These are phyloP conservation scores for Lasioglossum leucozonium DNA, from an alignment of 2,888 invertebrate species.

Conservation along the genomic window DNA sequence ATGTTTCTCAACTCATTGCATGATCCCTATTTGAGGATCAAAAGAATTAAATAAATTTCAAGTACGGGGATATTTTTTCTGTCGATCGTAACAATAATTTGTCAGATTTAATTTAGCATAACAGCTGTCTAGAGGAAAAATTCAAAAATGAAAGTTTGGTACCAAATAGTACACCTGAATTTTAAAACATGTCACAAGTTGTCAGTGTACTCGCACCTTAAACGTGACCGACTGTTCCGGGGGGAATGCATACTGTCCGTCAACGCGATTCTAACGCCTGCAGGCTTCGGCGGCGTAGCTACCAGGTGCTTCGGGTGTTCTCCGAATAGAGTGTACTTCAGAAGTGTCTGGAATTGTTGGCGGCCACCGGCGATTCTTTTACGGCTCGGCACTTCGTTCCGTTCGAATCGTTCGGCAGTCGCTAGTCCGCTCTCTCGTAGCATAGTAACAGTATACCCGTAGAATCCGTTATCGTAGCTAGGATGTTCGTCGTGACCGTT, in stretches of 20 bases:
- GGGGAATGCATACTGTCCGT: not conserved
- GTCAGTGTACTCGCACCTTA: no score
- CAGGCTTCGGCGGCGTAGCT: not conserved
- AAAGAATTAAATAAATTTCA: no score
- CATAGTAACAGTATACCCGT: constrained; percentile 80
- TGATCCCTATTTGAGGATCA: no score
- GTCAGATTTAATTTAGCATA: not conserved
- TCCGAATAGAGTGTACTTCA: not conserved
- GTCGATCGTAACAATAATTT: not conserved
- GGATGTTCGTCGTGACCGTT: constrained; percentile 71
- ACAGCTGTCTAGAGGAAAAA: not conserved
- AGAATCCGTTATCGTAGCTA: constrained; percentile 82
- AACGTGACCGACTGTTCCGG: not conserved
- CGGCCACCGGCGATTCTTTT: constrained; percentile 58
- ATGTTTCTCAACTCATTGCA: not conserved
- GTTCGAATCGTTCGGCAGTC: constrained; percentile 72
- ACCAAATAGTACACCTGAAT: not conserved
- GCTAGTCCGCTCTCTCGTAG: constrained; percentile 71
- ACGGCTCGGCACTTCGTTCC: constrained; percentile 76
- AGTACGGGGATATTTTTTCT: not conserved
- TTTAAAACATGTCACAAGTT: not conserved
- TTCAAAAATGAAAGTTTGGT: not conserved
- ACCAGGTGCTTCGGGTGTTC: not conserved
- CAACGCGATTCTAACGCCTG: not conserved
- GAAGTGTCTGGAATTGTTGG: constrained; percentile 14